phyloP scores from a whole-genome alignment of 2,113 vertebrate species.

The Otus sunia region DNA sequence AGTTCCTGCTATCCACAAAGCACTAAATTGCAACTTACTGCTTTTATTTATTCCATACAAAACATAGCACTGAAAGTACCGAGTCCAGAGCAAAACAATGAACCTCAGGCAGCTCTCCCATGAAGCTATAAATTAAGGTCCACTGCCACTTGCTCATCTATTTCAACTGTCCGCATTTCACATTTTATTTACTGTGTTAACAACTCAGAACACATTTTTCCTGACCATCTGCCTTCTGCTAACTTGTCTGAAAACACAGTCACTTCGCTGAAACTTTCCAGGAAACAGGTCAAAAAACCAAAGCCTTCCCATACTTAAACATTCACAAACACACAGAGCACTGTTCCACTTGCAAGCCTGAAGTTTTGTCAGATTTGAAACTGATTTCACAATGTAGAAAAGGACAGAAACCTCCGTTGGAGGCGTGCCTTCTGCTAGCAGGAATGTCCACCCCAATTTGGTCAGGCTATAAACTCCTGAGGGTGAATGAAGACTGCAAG shows the following conservation, averaged over 20 bases:
- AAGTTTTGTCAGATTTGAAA: neutral
- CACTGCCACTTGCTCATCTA: neutral
- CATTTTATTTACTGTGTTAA: neutral
- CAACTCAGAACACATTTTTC: neutral
- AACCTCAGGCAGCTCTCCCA: neutral
- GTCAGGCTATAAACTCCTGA: neutral
- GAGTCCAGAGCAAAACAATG: neutral
- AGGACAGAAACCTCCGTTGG: neutral
- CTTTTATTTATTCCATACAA: neutral
- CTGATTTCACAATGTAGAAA: accelerated
- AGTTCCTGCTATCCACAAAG: neutral
- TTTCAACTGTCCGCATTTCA: neutral
- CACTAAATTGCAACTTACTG: neutral
- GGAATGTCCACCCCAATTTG: accelerated
- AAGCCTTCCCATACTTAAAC: neutral
- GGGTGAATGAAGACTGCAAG: accelerated
- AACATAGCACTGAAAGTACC: neutral
- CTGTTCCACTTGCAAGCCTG: neutral
- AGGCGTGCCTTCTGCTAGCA: neutral
- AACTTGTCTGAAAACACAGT: neutral
- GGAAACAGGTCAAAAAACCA: neutral
- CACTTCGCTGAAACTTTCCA: neutral
- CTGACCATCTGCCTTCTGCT: neutral
- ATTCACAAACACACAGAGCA: neutral
- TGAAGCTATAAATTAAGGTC: neutral